These are phyloP conservation scores for Xenopus tropicalis DNA, from an alignment of 2,113 vertebrate species.

Conservation along the genomic window DNA sequence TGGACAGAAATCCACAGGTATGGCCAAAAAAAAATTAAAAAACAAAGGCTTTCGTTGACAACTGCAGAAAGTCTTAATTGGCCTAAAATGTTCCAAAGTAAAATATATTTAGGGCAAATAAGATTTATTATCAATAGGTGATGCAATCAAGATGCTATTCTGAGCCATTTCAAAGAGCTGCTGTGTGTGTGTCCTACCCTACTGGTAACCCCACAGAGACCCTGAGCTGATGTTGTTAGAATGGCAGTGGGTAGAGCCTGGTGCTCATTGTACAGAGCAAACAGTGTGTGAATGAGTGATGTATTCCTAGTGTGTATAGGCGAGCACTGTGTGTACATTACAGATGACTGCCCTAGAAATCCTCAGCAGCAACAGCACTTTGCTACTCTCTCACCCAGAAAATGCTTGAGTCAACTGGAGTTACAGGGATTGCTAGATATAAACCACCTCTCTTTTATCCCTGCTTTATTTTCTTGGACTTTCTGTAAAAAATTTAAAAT, in stretches of 20 bases:
- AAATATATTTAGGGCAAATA: no score
- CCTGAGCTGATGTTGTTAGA: not conserved
- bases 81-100: no score
- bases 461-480: no score
- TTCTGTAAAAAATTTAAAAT: no score
- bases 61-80: no score
- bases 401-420: conserved; percentile 24
- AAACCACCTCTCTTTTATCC: no score
- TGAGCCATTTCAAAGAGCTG: no score
- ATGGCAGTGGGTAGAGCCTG: not conserved
- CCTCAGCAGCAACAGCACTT: conserved; percentile 22
- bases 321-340: conserved; percentile 17
- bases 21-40: no score
- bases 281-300: conserved; percentile 6
- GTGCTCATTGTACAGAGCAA: conserved; percentile 28
- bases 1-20: no score
- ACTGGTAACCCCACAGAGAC: conserved; percentile 8
- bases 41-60: no score
- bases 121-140: no score
- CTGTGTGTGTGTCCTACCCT: not conserved
- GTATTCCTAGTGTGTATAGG: not conserved
- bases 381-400: conserved; percentile 29
- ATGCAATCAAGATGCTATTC: no score
- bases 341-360: conserved; percentile 17
- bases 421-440: not conserved